Base-by-base conservation (phyloP, 2,113 vertebrate genomes). In the Theropithecus gelada region DNA sequence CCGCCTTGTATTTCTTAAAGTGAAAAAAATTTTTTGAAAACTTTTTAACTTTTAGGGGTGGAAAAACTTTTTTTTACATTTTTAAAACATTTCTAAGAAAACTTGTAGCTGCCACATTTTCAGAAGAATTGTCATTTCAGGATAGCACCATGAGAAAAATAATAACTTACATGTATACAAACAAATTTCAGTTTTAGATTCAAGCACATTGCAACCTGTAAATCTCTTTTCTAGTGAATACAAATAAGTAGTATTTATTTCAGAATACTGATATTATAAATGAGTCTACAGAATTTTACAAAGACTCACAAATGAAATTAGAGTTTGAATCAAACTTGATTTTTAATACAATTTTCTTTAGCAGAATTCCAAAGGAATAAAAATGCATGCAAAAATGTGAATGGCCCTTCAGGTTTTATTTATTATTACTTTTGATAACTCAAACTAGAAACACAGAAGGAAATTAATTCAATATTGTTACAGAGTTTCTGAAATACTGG, bases 261-360 rank as follows among this genome's bases (percentile, higher is more conserved):
- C 20, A 57, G 23, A 92, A 90, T 76, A 38, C 0, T 22, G 6
- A 76, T 61, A 35, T 82, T 84, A 59, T 76, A 70, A 90, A 64
- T 73, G n/a, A 76, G 57, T 10, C 5, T 9, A 38, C 9, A 82
- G 3, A 93, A 32, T n/a, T 52, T 86, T 78, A 25, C 2, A 79
- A 43, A 78, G 11, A 55, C 68, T 11, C 16, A 48, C 20, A 59
- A 59, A 22, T 72, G 38, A 79, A 8, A 72, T 59, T 82, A 66
- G 12, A 43, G 4, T 83, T 97, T 92, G 3, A 95, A 5, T 94
- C 50, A 76, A 59, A 64, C 4, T 86, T 92, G 30, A 88, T 43
- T 89, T 95, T 96, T 88, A 82, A 59, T 61, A 32, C 1, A 59
- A 20, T 88, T 91, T 86, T 92, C 25, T 94, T 35, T 81, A 97